Evolutionary conservation across 2,797 vertebrate species (phyloP).

Genomic region (Liasis olivaceus): DNA sequence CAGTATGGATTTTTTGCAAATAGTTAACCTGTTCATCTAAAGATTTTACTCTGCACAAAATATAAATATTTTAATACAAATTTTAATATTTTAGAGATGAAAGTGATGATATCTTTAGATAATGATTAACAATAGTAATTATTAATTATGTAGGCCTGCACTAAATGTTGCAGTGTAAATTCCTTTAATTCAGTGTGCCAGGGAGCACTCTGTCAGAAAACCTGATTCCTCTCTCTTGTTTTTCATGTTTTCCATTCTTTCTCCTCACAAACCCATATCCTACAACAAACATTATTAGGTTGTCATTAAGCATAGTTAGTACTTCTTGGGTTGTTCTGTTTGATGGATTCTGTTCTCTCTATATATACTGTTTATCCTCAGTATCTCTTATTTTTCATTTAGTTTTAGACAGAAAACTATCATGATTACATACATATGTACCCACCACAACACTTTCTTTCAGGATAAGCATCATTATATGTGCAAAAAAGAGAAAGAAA

Average conservation of each 20-base stretch:
- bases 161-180: background rate
- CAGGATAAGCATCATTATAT: too few species aligned
- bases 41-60: background rate
- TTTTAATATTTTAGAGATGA: background rate
- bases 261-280: background rate
- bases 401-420: background rate
- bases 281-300: background rate
- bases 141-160: too few species aligned
- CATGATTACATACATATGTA: background rate
- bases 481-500: too few species aligned
- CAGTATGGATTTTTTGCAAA: background rate
- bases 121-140: conserved; percentile 4
- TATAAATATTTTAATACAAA: conserved; percentile 2
- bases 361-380: background rate
- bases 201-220: background rate
- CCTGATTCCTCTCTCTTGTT: too few species aligned
- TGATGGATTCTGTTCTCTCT: background rate
- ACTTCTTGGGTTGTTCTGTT: background rate
- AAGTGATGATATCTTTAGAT: background rate
- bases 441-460: background rate
- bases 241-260: background rate
- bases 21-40: background rate
- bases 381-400: background rate
- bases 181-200: background rate
- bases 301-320: background rate